Percentiles rank a stretch among this genome's conserved stretches.
These are phyloP conservation scores for Acanthopagrus latus DNA, from an alignment of 2,797 vertebrate species.

Conservation along the genomic window DNA sequence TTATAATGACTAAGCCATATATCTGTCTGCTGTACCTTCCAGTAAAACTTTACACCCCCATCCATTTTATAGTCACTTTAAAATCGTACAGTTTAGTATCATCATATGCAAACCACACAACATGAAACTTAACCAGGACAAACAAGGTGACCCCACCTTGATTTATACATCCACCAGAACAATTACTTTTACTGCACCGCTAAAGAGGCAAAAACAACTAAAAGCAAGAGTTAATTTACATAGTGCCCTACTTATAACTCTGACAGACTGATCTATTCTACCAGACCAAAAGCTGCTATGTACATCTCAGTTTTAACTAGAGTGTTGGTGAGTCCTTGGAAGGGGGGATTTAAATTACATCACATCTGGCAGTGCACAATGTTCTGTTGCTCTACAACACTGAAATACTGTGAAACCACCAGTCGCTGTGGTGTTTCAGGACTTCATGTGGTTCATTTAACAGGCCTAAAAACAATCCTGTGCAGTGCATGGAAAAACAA, in stretches of 20 bases:
- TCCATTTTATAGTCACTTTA: no score
- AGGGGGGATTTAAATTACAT: slow-evolving; percentile 54
- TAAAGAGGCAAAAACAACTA: slow-evolving; percentile 29
- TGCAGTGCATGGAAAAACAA: slow-evolving; percentile 66
- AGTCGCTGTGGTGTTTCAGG: slow-evolving; percentile 45
- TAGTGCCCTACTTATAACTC: slow-evolving; percentile 14
- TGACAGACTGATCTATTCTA: slow-evolving; percentile 36
- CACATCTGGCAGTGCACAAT: slow-evolving; percentile 65
- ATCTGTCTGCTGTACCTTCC: neutral
- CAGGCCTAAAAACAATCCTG: slow-evolving; percentile 48
- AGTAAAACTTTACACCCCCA: neutral
- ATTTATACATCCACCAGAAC: slow-evolving; percentile 1
- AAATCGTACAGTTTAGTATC: neutral
- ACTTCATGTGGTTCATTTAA: slow-evolving; percentile 47
- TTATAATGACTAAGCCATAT: neutral
- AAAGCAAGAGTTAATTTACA: slow-evolving; percentile 1
- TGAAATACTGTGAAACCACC: slow-evolving; percentile 34
- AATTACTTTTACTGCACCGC: slow-evolving; percentile 4
- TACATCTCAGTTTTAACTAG: slow-evolving; percentile 32
- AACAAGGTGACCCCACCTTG: neutral
- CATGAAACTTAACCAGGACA: neutral
- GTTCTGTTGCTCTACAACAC: slow-evolving; percentile 56
- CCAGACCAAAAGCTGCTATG: slow-evolving; percentile 37
- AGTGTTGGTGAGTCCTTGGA: slow-evolving; percentile 25
- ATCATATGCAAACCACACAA: neutral